phyloP scores from a whole-genome alignment of 2,797 vertebrate species.

The Lepus townsendii region DNA sequence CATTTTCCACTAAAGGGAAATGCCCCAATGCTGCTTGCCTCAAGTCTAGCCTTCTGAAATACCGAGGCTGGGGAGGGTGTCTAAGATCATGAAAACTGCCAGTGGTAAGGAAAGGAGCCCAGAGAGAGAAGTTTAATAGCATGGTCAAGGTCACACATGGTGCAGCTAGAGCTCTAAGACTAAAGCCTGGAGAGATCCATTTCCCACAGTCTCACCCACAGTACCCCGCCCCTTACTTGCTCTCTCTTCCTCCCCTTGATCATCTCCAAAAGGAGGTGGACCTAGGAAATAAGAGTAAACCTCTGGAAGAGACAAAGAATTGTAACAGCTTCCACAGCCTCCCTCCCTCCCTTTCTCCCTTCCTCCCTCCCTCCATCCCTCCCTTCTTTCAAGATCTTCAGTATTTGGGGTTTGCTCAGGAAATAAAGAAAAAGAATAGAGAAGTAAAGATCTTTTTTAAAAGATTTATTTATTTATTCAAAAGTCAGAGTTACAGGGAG shows the following conservation, averaged over 20 bases:
- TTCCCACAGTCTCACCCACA: not conserved
- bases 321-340: not conserved
- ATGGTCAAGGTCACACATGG: not conserved
- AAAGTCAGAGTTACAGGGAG: too few relatives aligned
- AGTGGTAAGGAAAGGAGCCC: not conserved
- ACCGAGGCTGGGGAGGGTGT: not conserved
- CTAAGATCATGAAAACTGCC: not conserved
- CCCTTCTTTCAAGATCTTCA: conserved; percentile 25
- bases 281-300: not conserved
- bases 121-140: not conserved
- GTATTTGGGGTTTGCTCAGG: conserved; percentile 17
- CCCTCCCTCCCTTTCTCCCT: not conserved
- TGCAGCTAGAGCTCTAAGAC: not conserved
- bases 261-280: conserved; percentile 28
- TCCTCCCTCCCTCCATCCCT: too few relatives aligned
- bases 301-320: not conserved
- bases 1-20: conserved; percentile 43
- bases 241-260: not conserved
- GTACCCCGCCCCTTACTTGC: not conserved
- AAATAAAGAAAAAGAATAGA: conserved; percentile 25
- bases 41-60: not conserved
- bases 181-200: not conserved
- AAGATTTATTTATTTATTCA: too few relatives aligned
- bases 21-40: not conserved
- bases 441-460: not conserved